phyloP scores from a whole-genome alignment of 2,113 vertebrate genomes.

The Glareola pratincola region DNA sequence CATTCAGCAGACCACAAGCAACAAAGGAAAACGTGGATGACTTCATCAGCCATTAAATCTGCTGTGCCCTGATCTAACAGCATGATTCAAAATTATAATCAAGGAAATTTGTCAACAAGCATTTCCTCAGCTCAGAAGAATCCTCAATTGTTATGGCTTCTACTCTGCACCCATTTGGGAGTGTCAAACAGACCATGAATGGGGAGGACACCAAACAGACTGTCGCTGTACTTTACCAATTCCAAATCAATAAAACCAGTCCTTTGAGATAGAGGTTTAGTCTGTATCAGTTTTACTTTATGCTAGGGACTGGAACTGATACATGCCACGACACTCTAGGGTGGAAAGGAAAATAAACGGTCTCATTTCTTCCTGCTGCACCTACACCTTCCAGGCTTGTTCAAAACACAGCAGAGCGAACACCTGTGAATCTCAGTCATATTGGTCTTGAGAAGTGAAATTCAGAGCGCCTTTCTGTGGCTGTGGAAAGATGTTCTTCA shows the following conservation, averaged over 20 bases:
- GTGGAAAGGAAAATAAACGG: not conserved
- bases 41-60: conserved; percentile 39
- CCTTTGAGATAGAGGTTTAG: not conserved
- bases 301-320: not conserved
- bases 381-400: not conserved
- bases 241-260: not conserved
- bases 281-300: not conserved
- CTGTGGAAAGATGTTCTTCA: not conserved
- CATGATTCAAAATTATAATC: conserved; percentile 30
- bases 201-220: not conserved
- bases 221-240: not conserved
- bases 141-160: conserved; percentile 24
- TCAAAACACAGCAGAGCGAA: not conserved
- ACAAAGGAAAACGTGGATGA: conserved; percentile 40
- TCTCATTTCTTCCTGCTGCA: not conserved
- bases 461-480: not conserved
- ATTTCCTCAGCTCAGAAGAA: conserved; percentile 46
- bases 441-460: not conserved
- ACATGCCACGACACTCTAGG: not conserved
- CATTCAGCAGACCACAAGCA: conserved; percentile 33
- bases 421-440: accelerated
- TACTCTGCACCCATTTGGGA: not conserved
- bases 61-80: conserved; percentile 15
- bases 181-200: not conserved
- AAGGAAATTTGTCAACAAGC: conserved; percentile 50